A percentile compares a stretch with the other conserved stretches of the same genome.
Evolutionary conservation across 2,113 vertebrate genomes (phyloP).

Genomic region (Xenopus laevis): DNA sequence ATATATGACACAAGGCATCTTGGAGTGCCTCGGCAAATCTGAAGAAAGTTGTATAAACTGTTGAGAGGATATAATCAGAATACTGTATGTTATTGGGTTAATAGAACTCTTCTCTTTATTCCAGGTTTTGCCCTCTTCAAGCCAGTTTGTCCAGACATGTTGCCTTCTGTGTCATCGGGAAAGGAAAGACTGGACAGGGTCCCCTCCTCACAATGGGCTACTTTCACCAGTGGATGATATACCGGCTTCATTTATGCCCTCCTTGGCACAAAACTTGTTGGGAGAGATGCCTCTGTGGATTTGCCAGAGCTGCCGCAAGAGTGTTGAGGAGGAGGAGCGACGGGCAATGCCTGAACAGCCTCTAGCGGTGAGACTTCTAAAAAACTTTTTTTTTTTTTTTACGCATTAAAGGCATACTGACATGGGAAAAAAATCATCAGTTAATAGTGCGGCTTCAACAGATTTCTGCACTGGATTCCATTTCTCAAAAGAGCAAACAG

Average conservation of each 20-base stretch:
- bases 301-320: slow-evolving; percentile 96
- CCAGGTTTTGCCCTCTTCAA: slow-evolving; percentile 63
- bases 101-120: slow-evolving; percentile 5
- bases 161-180: slow-evolving; percentile 95
- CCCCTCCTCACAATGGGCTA: slow-evolving; percentile 82
- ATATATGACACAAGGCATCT: too few species aligned
- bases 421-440: too few species aligned
- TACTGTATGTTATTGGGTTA: background rate
- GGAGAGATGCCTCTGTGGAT: slow-evolving; percentile 97
- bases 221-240: slow-evolving; percentile 83
- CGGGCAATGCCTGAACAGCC: slow-evolving; percentile 84
- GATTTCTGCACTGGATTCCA: too few species aligned
- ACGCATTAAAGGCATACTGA: too few species aligned
- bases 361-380: slow-evolving; percentile 68
- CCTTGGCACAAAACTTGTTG: slow-evolving; percentile 91
- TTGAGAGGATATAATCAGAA: background rate
- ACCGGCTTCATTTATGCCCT: slow-evolving; percentile 91
- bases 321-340: slow-evolving; percentile 94
- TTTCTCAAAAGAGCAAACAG: too few species aligned
- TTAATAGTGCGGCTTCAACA: too few species aligned
- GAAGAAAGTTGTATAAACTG: too few species aligned
- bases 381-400: too few species aligned
- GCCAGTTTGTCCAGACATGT: slow-evolving; percentile 90
- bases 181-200: slow-evolving; percentile 89
- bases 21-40: too few species aligned